Evolutionary conservation across 2,888 invertebrate species (phyloP).

Genomic region (Acrobasis consociella): DNA sequence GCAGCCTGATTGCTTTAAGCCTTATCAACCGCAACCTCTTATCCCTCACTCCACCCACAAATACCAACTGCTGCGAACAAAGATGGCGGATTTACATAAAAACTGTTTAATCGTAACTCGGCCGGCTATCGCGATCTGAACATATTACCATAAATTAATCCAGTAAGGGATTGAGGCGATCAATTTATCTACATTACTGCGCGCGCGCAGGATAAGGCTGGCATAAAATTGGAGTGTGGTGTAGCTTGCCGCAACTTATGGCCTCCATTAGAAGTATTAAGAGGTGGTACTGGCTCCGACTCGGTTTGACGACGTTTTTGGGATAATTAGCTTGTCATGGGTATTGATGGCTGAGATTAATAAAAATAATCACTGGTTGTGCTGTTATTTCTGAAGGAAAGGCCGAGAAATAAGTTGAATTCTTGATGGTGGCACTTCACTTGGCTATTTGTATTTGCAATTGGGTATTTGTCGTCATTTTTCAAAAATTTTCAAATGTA

Average conservation of each 20-base stretch:
- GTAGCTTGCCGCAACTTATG: constrained; percentile 54
- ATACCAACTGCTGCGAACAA: constrained; percentile 66
- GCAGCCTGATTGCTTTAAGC: not conserved
- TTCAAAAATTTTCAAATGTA: too few species aligned
- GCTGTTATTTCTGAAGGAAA: not conserved
- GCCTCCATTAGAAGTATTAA: constrained; percentile 51
- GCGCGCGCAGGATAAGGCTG: constrained; percentile 51
- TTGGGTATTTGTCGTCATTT: too few species aligned
- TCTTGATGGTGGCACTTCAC: too few species aligned
- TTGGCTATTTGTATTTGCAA: too few species aligned
- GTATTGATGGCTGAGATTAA: constrained; percentile 14
- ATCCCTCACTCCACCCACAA: constrained; percentile 35
- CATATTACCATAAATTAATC: constrained; percentile 75
- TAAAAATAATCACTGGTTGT: not conserved
- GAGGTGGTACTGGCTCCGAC: constrained; percentile 22
- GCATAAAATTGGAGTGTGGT: constrained; percentile 31
- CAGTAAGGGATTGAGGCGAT: constrained; percentile 67
- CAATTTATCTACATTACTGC: constrained; percentile 69
- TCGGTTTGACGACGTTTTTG: constrained; percentile 16
- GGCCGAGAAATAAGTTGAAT: too few species aligned
- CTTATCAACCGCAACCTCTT: constrained; percentile 21
- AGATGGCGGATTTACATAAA: constrained; percentile 77
- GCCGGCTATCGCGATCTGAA: constrained; percentile 66
- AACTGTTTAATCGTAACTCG: constrained; percentile 77
- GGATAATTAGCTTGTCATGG: constrained; percentile 19